Evolutionary conservation across 2,113 vertebrate genomes (phyloP), one percentile per base, ranked within the genome.

Genomic region (Brachionichthys hirsutus): DNA sequence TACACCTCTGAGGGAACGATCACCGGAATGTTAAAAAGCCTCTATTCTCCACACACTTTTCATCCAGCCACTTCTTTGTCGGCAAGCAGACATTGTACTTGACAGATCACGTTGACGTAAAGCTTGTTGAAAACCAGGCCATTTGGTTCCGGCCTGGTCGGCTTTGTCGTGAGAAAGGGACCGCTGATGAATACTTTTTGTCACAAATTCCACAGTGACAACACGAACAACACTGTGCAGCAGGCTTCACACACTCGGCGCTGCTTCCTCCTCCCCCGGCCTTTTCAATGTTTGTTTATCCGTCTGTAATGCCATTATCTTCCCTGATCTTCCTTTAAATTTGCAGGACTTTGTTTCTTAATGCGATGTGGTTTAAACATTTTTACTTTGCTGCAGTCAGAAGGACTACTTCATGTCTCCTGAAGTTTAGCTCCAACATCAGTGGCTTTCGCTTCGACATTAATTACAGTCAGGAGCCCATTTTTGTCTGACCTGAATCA

Each of bases 231-330:
- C 62, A 67, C 67, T 57, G 48, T 22, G 47, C 42, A 17, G 61
- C 53, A 52, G 60, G 58, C 69, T 16, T 63, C 75, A 72, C 54
- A 50, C n/a, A n/a, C n/a, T n/a, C n/a, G n/a, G n/a, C n/a, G n/a
- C n/a, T 74, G 67, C 70, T 70, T 77, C 69, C 51, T 49, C 22
- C 72, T 64, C 58, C 47, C 54, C 62, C 58, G 49, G 58, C 77
- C 72, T 54, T 42, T 69, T 67, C 70, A 80, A 78, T 75, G 73
- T 80, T 79, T 84, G 78, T 81, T 83, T 81, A 78, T 82, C 71
- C 61, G 43, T 79, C 81, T 70, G 46, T n/a, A 36, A 24, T 2
- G 42, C 70, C 65, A 12, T 60, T 73, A 55, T 68, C 65, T 67
- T 77, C 78, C 77, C 69, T 65, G 77, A 83, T 85, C 71, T 54